Evolutionary conservation across 2,888 invertebrate species (phyloP).

Genomic region (Melinaea marsaeus): DNA sequence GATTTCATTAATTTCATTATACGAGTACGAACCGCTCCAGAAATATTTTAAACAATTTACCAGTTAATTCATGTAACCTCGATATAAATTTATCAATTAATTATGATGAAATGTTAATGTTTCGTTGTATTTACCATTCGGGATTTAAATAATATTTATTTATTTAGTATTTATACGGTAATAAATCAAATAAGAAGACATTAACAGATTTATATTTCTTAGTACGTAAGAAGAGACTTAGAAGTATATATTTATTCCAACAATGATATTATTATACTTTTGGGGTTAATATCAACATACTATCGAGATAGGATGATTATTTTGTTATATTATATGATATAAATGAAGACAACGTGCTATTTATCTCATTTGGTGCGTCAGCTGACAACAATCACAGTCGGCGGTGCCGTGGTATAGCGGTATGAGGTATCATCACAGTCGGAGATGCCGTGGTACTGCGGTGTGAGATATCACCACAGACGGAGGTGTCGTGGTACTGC

Average conservation of each 20-base stretch:
- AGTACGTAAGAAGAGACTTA: too few relatives aligned
- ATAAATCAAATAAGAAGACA: not conserved
- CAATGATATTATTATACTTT: not conserved
- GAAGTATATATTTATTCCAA: not conserved
- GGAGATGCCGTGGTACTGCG: too few relatives aligned
- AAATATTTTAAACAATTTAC: slow-evolving; percentile 16
- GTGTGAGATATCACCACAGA: too few relatives aligned
- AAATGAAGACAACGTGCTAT: slow-evolving; percentile 66
- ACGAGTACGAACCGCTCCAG: slow-evolving; percentile 5
- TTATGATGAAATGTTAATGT: not conserved
- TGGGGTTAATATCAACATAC: too few relatives aligned
- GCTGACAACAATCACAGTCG: slow-evolving; percentile 61
- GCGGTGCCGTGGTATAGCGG: slow-evolving; percentile 58
- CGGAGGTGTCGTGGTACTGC: too few relatives aligned
- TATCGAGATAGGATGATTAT: too few relatives aligned
- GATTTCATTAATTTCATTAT: slow-evolving; percentile 11
- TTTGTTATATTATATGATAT: slow-evolving; percentile 6
- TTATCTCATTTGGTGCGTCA: slow-evolving; percentile 55
- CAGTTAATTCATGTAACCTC: slow-evolving; percentile 24
- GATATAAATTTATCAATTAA: not conserved
- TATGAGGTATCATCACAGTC: slow-evolving; percentile 68
- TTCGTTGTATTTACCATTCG: not conserved
- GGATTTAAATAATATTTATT: not conserved
- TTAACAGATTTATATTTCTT: too few relatives aligned
- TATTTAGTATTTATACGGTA: not conserved